phyloP scores from a whole-genome alignment of 2,888 invertebrate genomes.

The Lasioglossum calceatum region DNA sequence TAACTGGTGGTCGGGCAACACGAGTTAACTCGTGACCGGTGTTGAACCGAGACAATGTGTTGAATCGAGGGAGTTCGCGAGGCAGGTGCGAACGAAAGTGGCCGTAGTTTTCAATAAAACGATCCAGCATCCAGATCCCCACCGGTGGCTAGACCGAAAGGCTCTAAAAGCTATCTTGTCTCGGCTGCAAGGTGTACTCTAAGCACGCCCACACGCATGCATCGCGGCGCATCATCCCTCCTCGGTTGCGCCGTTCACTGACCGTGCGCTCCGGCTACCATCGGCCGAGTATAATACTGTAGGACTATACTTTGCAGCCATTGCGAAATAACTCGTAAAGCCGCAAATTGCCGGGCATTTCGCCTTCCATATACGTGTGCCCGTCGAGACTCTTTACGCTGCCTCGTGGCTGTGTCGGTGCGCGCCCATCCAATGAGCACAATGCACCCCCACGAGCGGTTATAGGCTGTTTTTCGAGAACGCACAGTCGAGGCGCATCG shows the following conservation, averaged over 20 bases:
- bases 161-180: neutral
- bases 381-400: conserved; percentile 48
- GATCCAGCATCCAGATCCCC: neutral
- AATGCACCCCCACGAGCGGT: conserved; percentile 32
- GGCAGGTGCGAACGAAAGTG: conserved; percentile 1
- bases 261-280: conserved; percentile 70
- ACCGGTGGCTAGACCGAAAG: conserved; percentile 17
- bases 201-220: conserved; percentile 38
- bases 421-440: neutral
- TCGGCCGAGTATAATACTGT: conserved; percentile 74
- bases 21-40: too few relatives aligned
- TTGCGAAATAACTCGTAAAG: conserved; percentile 85
- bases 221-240: conserved; percentile 32
- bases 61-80: conserved; percentile 60
- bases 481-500: neutral
- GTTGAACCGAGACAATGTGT: too few relatives aligned
- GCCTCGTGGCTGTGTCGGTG: conserved; percentile 13
- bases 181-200: neutral
- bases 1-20: too few relatives aligned
- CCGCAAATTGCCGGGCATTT: conserved; percentile 84
- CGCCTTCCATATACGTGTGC: conserved; percentile 72
- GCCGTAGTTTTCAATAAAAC: conserved; percentile 38
- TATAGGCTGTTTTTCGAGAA: neutral
- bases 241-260: conserved; percentile 62
- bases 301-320: conserved; percentile 84